Evolutionary conservation across 2,888 invertebrate genomes (phyloP).

Genomic region (Ochropleura leucogaster): DNA sequence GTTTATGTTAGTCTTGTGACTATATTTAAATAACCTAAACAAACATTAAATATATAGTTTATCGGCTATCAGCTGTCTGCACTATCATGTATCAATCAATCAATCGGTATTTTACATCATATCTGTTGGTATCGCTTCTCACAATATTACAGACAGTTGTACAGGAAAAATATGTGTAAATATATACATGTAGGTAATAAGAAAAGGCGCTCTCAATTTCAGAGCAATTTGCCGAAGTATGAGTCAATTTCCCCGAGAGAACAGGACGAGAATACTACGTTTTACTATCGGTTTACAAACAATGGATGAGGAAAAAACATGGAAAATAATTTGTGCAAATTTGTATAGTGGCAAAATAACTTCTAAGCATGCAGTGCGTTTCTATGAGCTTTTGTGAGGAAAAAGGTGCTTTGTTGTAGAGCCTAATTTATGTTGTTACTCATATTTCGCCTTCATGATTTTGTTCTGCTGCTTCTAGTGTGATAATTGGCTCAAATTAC

Average conservation of each 20-base stretch:
- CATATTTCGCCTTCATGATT: too few species aligned
- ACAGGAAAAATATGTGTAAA: constrained; percentile 48
- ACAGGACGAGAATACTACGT: constrained; percentile 42
- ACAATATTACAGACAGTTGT: not conserved
- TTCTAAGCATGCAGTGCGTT: not conserved
- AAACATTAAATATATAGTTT: not conserved
- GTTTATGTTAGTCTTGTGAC: constrained; percentile 3
- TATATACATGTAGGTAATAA: constrained; percentile 15
- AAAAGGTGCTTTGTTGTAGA: not conserved
- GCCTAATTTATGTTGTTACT: too few species aligned
- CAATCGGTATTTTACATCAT: not conserved
- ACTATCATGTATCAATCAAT: constrained; percentile 20
- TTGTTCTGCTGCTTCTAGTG: too few species aligned
- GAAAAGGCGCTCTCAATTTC: constrained; percentile 10
- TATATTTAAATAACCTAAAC: constrained; percentile 14
- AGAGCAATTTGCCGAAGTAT: constrained; percentile 40
- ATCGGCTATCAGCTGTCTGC: constrained; percentile 2
- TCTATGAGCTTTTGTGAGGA: not conserved
- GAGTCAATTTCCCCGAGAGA: constrained; percentile 40
- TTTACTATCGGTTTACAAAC: constrained; percentile 54
- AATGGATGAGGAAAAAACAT: constrained; percentile 56
- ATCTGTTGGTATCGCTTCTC: constrained; percentile 16
- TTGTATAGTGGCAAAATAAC: not conserved
- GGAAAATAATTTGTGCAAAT: constrained; percentile 4
- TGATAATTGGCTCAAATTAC: too few species aligned